phyloP scores from a whole-genome alignment of 2,797 vertebrate genomes.

The Cheirogaleus major region DNA sequence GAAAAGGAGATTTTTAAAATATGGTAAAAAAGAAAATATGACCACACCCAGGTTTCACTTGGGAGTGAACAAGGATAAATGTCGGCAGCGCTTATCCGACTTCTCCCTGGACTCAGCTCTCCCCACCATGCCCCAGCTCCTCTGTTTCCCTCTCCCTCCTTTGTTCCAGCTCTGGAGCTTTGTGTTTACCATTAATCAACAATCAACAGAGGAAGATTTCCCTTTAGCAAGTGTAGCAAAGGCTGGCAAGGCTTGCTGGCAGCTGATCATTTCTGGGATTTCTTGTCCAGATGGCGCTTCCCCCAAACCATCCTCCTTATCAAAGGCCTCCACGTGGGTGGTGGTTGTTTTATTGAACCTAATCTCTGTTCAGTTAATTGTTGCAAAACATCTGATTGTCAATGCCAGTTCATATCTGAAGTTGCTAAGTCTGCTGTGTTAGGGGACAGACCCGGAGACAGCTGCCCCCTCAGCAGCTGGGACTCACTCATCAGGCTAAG shows the following conservation, averaged over 20 bases:
- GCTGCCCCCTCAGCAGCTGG: neutral
- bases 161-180: neutral
- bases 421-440: neutral
- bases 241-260: conserved; percentile 19
- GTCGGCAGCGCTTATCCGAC: neutral
- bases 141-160: too few relatives aligned
- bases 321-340: neutral
- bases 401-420: neutral
- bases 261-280: conserved; percentile 56
- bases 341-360: conserved; percentile 14
- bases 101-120: neutral
- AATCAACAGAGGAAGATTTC: neutral
- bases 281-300: conserved; percentile 47
- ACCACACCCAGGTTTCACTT: neutral
- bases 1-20: neutral
- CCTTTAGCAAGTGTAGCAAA: conserved; percentile 21
- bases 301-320: neutral
- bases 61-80: neutral
- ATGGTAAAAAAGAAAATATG: neutral
- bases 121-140: accelerated
- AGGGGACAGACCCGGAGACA: neutral
- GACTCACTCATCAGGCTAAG: neutral
- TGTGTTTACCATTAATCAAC: conserved; percentile 39
- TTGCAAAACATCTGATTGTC: neutral
- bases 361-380: neutral